These are phyloP conservation scores for Cuniculus paca DNA, from an alignment of 2,797 vertebrate species.

Conservation along the genomic window DNA sequence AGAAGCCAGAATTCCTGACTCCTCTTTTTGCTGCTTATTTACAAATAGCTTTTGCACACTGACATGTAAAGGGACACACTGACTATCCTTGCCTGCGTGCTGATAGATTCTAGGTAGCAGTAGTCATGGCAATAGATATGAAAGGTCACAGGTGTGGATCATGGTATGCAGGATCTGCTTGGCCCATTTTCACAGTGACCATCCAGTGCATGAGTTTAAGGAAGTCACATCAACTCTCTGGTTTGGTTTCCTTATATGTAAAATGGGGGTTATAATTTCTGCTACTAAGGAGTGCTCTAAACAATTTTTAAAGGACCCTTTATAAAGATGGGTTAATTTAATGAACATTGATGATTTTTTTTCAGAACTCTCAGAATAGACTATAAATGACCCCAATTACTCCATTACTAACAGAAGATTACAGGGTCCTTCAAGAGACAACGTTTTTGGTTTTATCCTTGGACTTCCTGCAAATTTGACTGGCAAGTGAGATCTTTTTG, in stretches of 20 bases:
- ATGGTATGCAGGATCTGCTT: rapidly evolving
- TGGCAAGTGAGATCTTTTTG: not conserved
- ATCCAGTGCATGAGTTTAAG: not conserved
- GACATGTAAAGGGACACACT: not conserved
- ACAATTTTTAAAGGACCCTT: not conserved
- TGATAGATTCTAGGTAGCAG: not conserved
- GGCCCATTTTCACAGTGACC: too few relatives aligned
- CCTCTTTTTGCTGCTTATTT: not conserved
- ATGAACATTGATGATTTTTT: not conserved
- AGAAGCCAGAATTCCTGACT: not conserved
- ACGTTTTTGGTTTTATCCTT: not conserved
- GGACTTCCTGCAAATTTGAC: constrained; percentile 4
- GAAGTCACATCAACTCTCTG: not conserved
- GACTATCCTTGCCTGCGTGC: rapidly evolving
- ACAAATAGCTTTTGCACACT: not conserved
- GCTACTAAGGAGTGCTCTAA: not conserved
- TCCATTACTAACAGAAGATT: not conserved
- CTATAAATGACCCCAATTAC: not conserved
- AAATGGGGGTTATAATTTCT: not conserved
- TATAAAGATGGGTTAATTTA: not conserved
- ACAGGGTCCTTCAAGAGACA: not conserved
- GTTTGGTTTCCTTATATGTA: not conserved
- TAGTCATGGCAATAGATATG: not conserved
- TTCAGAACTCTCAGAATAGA: not conserved
- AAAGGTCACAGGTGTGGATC: not conserved